Evolutionary conservation across 2,113 vertebrate genomes (phyloP).

Genomic region (Hucho hucho): DNA sequence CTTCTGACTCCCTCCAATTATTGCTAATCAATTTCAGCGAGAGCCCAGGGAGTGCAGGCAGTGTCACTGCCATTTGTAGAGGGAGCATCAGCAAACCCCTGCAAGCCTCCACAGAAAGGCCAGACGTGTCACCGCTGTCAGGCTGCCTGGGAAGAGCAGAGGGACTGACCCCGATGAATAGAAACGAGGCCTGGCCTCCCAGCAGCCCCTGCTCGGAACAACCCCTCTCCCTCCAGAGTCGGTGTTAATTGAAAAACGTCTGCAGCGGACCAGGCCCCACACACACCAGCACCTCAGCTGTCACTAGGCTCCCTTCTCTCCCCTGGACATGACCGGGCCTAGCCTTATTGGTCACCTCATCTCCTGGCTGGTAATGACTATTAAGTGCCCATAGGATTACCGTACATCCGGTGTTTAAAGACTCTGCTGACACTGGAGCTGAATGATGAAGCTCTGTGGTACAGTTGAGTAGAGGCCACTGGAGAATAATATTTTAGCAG

Average conservation of each 20-base stretch:
- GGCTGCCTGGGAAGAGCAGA: constrained; percentile 24
- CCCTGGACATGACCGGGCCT: constrained; percentile 12
- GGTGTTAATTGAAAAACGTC: constrained; percentile 47
- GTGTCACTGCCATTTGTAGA: constrained; percentile 67
- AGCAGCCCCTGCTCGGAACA: background rate
- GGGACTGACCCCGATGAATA: constrained; percentile 33
- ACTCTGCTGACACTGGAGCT: background rate
- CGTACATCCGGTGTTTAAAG: background rate
- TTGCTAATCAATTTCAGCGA: constrained; percentile 79
- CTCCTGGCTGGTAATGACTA: constrained; percentile 4
- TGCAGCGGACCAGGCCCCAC: constrained; percentile 6
- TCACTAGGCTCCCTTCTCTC: constrained; percentile 6
- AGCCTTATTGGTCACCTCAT: background rate
- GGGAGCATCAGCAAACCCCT: constrained; percentile 47
- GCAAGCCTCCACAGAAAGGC: constrained; percentile 59
- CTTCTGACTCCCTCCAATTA: constrained; percentile 84
- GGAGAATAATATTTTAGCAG: background rate
- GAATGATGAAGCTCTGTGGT: background rate
- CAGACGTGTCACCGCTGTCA: constrained; percentile 47
- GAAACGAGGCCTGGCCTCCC: background rate
- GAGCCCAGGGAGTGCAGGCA: constrained; percentile 50
- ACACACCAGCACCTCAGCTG: constrained; percentile 3
- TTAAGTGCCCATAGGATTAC: constrained; percentile 19
- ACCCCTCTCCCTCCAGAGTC: constrained; percentile 15
- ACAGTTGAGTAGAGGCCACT: no score